These are phyloP conservation scores for Paramuricea clavata DNA, from an alignment of 92 coral and sea anemone species.

Conservation along the genomic window DNA sequence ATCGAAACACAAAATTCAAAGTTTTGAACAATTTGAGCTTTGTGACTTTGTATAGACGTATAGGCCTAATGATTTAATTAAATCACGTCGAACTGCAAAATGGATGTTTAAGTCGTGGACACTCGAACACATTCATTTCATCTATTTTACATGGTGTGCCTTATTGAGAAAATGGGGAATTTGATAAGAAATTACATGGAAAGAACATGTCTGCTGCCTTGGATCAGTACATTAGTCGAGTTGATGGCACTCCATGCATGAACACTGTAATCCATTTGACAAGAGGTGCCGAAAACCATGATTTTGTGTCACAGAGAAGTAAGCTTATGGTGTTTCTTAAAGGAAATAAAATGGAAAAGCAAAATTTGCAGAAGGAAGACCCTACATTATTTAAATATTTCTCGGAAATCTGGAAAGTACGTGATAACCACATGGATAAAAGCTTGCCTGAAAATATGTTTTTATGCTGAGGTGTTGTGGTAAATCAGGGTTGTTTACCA, in stretches of 20 bases:
- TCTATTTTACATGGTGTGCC: conserved; percentile 54
- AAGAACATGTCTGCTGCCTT: conserved; percentile 55
- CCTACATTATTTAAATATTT: conserved; percentile 61
- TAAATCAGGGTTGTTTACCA: conserved; percentile 43
- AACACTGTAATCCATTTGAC: conserved; percentile 37
- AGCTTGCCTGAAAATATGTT: conserved; percentile 46
- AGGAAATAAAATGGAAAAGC: conserved; percentile 58
- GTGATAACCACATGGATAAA: conserved; percentile 47
- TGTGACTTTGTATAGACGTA: too few species aligned
- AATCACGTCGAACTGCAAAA: conserved; percentile 52
- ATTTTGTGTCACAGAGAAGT: not conserved
- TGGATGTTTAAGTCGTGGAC: conserved; percentile 49
- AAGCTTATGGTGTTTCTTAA: conserved; percentile 49
- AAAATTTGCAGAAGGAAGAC: conserved; percentile 18
- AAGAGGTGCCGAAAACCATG: conserved; percentile 23
- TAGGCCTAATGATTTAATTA: too few species aligned
- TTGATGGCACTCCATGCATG: conserved; percentile 57
- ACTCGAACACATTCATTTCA: conserved; percentile 40
- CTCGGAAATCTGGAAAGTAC: conserved; percentile 48
- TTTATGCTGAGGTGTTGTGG: conserved; percentile 65
- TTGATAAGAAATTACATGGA: conserved; percentile 17
- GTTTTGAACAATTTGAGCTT: too few species aligned
- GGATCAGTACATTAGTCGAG: conserved; percentile 41
- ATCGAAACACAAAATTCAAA: too few species aligned
- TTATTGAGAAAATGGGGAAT: conserved; percentile 32